phyloP scores from a whole-genome alignment of 2,888 invertebrate species.

The Strigamia transsilvanica region DNA sequence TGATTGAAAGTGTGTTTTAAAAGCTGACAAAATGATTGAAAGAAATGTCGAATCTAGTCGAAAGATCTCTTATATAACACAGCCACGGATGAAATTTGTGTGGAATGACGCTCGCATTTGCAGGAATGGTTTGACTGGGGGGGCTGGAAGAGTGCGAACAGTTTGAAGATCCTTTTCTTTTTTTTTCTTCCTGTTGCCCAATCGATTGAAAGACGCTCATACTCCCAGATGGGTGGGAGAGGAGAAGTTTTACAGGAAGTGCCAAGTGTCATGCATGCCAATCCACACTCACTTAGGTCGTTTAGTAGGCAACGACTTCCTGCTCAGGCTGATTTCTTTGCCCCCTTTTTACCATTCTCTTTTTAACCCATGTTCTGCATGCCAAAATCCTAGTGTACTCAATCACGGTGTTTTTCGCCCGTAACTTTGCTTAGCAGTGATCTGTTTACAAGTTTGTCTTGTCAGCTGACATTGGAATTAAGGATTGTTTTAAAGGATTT shows the following conservation, averaged over 20 bases:
- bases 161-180: slow-evolving; percentile 15
- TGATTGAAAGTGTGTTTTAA: slow-evolving; percentile 26
- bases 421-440: not conserved
- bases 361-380: slow-evolving; percentile 11
- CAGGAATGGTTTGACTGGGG: not conserved
- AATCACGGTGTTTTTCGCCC: not conserved
- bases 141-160: not conserved
- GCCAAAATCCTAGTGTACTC: not conserved
- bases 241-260: slow-evolving; percentile 26
- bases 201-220: slow-evolving; percentile 21
- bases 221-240: slow-evolving; percentile 20
- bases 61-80: slow-evolving; percentile 15
- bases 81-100: slow-evolving; percentile 30
- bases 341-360: not conserved
- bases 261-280: slow-evolving; percentile 30
- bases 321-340: slow-evolving; percentile 26
- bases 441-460: not conserved
- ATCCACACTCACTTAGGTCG: slow-evolving; percentile 30
- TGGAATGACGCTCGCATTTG: slow-evolving; percentile 11
- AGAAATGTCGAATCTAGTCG: slow-evolving; percentile 7
- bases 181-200: slow-evolving; percentile 5
- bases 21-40: slow-evolving; percentile 26
- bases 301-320: slow-evolving; percentile 30
- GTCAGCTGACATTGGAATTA: not conserved
- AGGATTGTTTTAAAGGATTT: not conserved